A percentile compares a stretch with the other conserved stretches of the same genome.
phyloP scores from a whole-genome alignment of 64 coral and sea anemone species.

The Porites australiensis region DNA sequence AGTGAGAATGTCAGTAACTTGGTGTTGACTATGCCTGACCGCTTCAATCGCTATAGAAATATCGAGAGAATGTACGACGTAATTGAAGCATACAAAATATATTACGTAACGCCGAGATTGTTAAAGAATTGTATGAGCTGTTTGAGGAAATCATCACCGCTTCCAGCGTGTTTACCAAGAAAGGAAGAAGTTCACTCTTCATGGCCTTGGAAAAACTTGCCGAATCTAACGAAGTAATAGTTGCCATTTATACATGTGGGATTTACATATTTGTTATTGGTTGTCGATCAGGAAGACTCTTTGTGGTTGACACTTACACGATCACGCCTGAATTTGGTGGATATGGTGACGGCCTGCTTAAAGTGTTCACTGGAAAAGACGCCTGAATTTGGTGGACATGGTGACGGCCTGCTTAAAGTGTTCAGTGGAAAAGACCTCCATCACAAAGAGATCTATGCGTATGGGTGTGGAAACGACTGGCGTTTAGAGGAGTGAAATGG shows the following conservation, averaged over 20 bases:
- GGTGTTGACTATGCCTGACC: slow-evolving; percentile 22
- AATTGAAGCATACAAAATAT: slow-evolving; percentile 65
- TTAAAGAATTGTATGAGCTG: slow-evolving; percentile 13
- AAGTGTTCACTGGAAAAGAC: slow-evolving; percentile 50
- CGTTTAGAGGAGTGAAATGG: slow-evolving; percentile 28
- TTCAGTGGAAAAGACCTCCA: neutral
- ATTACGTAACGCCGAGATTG: slow-evolving; percentile 23
- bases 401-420: slow-evolving; percentile 60
- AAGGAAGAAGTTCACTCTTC: slow-evolving; percentile 28
- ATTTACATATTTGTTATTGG: slow-evolving; percentile 69
- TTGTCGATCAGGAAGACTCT: slow-evolving; percentile 21
- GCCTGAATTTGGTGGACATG: slow-evolving; percentile 47
- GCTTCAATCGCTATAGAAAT: slow-evolving; percentile 58
- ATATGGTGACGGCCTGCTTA: slow-evolving; percentile 46
- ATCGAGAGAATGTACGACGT: slow-evolving; percentile 37
- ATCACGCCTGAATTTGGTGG: slow-evolving; percentile 50
- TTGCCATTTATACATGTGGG: slow-evolving; percentile 73
- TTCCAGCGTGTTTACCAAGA: slow-evolving; percentile 13
- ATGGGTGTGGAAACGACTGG: slow-evolving; percentile 71
- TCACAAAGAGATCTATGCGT: neutral
- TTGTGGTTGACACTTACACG: slow-evolving; percentile 63
- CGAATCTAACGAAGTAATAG: neutral
- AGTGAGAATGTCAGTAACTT: slow-evolving; percentile 13
- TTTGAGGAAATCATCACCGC: slow-evolving; percentile 40
- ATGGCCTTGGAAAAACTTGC: neutral